Conservation (phyloP, 2,113 vertebrate genomes). For the Calidris pugnax region DNA sequence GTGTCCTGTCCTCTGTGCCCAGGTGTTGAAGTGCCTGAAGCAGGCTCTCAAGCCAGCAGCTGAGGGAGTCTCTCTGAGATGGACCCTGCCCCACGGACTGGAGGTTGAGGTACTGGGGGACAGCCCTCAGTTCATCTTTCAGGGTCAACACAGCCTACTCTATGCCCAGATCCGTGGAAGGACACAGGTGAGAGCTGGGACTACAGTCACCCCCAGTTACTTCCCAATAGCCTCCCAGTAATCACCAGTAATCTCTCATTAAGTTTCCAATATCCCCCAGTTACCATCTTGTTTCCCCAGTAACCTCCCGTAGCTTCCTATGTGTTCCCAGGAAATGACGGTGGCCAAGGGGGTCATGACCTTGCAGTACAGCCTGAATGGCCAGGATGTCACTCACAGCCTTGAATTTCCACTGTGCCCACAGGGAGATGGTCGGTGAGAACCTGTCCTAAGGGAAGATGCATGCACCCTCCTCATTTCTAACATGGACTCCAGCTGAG, state of each 20-base stretch:
- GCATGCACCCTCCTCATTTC: background rate
- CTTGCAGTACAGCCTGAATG: background rate
- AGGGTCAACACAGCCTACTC: background rate
- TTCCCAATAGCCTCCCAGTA: background rate
- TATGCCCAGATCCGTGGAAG: background rate
- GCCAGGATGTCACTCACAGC: background rate
- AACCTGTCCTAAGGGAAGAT: background rate
- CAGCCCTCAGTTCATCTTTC: background rate
- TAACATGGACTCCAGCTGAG: background rate
- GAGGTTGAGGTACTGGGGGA: background rate
- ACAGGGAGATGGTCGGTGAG: background rate
- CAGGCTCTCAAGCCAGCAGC: background rate
- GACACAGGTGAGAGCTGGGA: background rate
- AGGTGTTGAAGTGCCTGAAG: background rate
- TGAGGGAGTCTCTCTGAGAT: background rate
- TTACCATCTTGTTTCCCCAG: background rate
- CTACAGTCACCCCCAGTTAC: background rate
- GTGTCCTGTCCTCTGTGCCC: background rate
- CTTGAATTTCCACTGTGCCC: background rate
- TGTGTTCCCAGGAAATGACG: background rate
- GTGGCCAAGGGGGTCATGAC: background rate
- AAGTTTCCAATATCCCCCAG: background rate
- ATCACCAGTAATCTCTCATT: background rate
- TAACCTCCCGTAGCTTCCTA: background rate
- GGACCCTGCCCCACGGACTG: background rate